Conservation (phyloP, 2,113 vertebrate species). For the Indicator indicator region DNA sequence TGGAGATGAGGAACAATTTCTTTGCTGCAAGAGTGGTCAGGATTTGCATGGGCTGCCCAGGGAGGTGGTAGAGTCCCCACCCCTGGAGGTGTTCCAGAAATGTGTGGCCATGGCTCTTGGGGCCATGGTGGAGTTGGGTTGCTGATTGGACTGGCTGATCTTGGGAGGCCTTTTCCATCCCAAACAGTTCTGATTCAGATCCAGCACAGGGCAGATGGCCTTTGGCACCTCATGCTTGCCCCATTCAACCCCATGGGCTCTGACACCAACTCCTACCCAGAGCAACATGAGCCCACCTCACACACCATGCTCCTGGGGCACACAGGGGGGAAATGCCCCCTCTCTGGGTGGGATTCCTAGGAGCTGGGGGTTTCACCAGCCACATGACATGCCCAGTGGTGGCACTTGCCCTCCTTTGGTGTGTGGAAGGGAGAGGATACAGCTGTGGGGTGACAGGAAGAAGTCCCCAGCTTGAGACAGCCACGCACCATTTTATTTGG, state of each 20-base stretch:
- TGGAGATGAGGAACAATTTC: no score
- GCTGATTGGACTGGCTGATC: no score
- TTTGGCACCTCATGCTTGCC: background rate
- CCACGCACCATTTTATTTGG: background rate
- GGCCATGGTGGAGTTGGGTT: no score
- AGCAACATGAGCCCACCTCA: background rate
- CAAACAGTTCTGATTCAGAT: no score
- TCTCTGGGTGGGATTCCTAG: accelerated
- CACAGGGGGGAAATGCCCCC: background rate
- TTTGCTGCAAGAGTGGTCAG: no score
- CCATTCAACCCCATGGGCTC: accelerated
- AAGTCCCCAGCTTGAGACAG: background rate
- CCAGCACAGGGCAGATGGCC: accelerated
- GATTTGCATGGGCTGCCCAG: no score
- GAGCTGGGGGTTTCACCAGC: background rate
- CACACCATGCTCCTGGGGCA: background rate
- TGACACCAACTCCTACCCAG: no score
- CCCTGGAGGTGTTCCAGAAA: no score
- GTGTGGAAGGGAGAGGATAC: background rate
- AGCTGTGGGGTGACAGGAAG: background rate
- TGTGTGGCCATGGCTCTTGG: no score
- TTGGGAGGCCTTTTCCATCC: no score
- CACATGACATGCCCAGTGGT: accelerated
- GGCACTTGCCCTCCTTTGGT: accelerated
- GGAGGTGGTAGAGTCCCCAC: no score